Evolutionary conservation across 2,888 invertebrate species (phyloP), one percentile per base, ranked within the genome.

Genomic region (Shargacucullia verbasci): DNA sequence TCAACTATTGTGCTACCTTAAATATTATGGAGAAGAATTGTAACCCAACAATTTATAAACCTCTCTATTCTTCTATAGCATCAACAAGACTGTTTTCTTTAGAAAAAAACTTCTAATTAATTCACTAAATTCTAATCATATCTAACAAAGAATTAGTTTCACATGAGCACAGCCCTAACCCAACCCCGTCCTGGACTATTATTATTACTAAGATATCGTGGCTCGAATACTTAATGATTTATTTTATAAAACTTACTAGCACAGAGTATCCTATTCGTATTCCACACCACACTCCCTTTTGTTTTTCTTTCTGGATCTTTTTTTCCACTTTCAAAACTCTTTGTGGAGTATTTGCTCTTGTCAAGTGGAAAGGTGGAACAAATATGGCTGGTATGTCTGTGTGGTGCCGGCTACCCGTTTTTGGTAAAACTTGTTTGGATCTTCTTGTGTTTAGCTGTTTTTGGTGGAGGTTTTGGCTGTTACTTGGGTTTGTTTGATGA

Each of bases 261-360:
- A 77, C 80, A 81, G 71, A 78, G 75, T 83, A 76, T 75, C 73
- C 59, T 64, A 66, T 76, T 73, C 66, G 59, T 64, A 76, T 72
- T 64, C 69, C 48, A 52, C 33, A 14, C 53, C 39, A 37, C 40
- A 53, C 43, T 59, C 41, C 31, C 87, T 87, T 90, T 90, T 90
- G 88, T 90, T 89, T 87, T 87, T 86, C 85, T 84, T 83, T 82
- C 81, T 82, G 83, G 81, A 83, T 84, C n/a, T 86, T 84, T 89
- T 83, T 74, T 74, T 59, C 65, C 49, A 84, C 80, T 82, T 81
- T 83, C 75, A 81, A 70, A 80, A 74, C 73, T 85, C 89, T 87
- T 90, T 90, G 90, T 89, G 81, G 79, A 76, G 84, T 91, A 85
- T 92, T 92, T 92, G 89, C 86, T 90, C 86, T 91, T 85, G 90